phyloP scores from a whole-genome alignment of 1,140 invertebrate genomes.

The Drosophila paulistorum region DNA sequence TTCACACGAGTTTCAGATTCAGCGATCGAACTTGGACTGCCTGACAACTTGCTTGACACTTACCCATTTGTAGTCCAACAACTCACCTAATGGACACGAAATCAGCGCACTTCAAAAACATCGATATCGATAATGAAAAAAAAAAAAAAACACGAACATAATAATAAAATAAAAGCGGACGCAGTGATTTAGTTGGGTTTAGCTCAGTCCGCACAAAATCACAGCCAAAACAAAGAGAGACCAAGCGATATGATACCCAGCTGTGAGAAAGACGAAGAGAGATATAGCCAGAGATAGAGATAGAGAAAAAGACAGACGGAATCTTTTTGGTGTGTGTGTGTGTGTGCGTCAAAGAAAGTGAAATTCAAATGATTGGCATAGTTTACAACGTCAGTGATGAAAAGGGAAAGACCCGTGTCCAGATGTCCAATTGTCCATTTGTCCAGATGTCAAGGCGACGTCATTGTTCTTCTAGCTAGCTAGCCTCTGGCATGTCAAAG shows the following conservation, averaged over 20 bases:
- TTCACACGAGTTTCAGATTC: conserved; percentile 32
- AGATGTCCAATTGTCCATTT: neutral
- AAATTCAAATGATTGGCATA: conserved; percentile 10
- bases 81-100: conserved; percentile 33
- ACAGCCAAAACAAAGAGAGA: neutral
- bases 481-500: conserved; percentile 14
- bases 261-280: neutral
- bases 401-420: conserved; percentile 32
- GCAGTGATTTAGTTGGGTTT: conserved; percentile 7
- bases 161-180: conserved; percentile 1
- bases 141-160: conserved; percentile 15
- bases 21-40: conserved; percentile 12
- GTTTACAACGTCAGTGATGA: neutral
- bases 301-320: neutral
- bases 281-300: conserved; percentile 25
- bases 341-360: neutral
- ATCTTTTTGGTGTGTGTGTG: neutral
- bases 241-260: conserved; percentile 16
- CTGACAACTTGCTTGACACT: conserved; percentile 51
- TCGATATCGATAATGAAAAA: conserved; percentile 50
- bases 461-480: conserved; percentile 20
- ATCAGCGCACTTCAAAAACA: conserved; percentile 55
- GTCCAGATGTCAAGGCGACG: conserved; percentile 25
- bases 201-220: conserved; percentile 2
- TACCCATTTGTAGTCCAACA: conserved; percentile 29